Conservation (phyloP, 2,797 vertebrate species). For the Ciconia nigra region DNA sequence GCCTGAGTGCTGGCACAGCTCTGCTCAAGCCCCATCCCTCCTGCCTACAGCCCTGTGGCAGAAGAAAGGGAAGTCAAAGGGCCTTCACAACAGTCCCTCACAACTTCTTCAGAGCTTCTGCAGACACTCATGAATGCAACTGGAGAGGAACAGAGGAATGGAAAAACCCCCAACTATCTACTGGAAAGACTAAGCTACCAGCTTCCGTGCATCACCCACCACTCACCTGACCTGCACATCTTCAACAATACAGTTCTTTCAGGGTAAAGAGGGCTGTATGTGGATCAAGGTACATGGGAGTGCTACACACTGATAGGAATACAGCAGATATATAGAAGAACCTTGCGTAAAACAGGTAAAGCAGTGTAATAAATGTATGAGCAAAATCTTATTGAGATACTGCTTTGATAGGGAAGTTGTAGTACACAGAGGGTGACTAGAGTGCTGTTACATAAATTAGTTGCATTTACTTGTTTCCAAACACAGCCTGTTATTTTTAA, state of each 20-base stretch:
- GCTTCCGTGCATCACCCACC: neutral
- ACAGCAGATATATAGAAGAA: neutral
- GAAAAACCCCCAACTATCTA: neutral
- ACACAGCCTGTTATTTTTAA: neutral
- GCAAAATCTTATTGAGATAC: neutral
- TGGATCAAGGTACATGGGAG: neutral
- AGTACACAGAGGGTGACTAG: neutral
- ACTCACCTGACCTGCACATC: neutral
- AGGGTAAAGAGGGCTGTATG: neutral
- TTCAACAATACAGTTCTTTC: neutral
- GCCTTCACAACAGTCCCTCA: neutral
- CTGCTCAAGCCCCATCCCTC: neutral
- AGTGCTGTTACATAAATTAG: neutral
- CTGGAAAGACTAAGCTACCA: neutral
- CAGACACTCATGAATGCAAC: neutral
- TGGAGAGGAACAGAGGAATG: neutral
- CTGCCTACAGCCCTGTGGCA: neutral
- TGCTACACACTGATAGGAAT: neutral
- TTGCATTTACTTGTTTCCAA: neutral
- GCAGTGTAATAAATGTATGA: neutral
- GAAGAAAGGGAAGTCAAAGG: neutral
- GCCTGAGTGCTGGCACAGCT: neutral
- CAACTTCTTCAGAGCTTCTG: neutral
- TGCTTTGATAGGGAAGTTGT: neutral
- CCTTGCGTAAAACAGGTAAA: fast-evolving